Percentiles rank a stretch among this genome's conserved stretches.
These are phyloP conservation scores for Sardinella longiceps DNA, from an alignment of 2,797 vertebrate genomes.

Conservation along the genomic window DNA sequence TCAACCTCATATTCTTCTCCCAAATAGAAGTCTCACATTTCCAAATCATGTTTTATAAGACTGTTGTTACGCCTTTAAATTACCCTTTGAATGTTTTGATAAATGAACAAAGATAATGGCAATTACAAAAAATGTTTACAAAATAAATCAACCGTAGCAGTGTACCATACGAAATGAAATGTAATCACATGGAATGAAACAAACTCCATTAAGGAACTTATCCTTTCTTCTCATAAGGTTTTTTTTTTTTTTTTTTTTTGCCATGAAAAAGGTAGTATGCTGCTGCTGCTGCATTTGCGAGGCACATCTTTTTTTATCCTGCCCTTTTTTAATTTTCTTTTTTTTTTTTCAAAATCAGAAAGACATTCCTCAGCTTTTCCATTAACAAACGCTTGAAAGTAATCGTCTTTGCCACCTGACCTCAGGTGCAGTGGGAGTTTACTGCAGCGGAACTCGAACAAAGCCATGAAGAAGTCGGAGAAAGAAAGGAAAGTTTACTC, in stretches of 20 bases:
- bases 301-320: slow-evolving; percentile 7
- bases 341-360: neutral
- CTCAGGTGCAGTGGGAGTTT: neutral
- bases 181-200: neutral
- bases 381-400: neutral
- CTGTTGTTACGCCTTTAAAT: neutral
- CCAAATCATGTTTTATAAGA: neutral
- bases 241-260: neutral
- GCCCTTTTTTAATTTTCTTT: no score
- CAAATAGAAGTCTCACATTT: slow-evolving; percentile 9
- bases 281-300: neutral
- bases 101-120: neutral
- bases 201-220: neutral
- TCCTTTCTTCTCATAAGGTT: neutral
- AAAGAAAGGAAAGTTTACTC: slow-evolving; percentile 23
- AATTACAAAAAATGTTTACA: neutral
- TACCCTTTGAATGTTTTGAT: neutral
- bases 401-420: neutral
- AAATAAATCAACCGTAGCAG: neutral
- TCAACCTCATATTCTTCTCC: neutral
- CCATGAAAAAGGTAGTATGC: neutral
- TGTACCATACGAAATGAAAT: neutral
- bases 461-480: slow-evolving; percentile 1
- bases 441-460: neutral
- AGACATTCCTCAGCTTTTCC: neutral